Evolutionary conservation across 2,888 invertebrate species (phyloP), one percentile per base, ranked within the genome.

Genomic region (Cryptus armator): DNA sequence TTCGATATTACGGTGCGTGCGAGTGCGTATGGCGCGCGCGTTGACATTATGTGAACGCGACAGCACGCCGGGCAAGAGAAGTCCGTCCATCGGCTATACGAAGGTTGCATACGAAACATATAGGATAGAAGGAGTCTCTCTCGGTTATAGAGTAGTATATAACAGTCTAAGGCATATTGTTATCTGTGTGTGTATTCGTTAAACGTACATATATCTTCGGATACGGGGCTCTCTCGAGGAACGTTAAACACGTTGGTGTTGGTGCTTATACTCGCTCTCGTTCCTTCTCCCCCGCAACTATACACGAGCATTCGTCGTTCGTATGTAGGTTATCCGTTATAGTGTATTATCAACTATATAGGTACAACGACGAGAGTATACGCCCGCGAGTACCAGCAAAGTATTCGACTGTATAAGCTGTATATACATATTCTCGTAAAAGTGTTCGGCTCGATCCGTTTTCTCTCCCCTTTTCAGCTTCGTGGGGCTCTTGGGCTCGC

Each of bases 281-380:
- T 62, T 56, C 71, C 70, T 80, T 37, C 66, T 32, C 32, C 64
- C 75, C 66, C 59, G 16, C 56, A 1, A 37, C 51, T 76, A 51
- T 51, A 24, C 67, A 81, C 80, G 76, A 82, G 81, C 79, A 66
- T 83, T 72, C 80, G 48, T 81, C 84, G 66, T 85, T 19, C 85
- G 89, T 90, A 93, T 91, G 89, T 92, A 90, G 92, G 93, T 91
- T 92, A 92, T 90, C 92, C 93, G 92, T 92, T 91, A 91, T 90
- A 91, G 89, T 90, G 90, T 91, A 89, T 89, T 88, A 84, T 84
- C 84, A 56, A 67, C 53, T 32, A 78, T 78, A 71, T 70, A 64
- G 64, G 71, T 64, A 75, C 53, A 19, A 68, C 53, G 37, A 68
- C n/a, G 44, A 0, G 44, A 0, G 70, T 46, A 46, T 56, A 29